phyloP scores from a whole-genome alignment of 2,888 invertebrate species.

The Rhodophaea formosa region DNA sequence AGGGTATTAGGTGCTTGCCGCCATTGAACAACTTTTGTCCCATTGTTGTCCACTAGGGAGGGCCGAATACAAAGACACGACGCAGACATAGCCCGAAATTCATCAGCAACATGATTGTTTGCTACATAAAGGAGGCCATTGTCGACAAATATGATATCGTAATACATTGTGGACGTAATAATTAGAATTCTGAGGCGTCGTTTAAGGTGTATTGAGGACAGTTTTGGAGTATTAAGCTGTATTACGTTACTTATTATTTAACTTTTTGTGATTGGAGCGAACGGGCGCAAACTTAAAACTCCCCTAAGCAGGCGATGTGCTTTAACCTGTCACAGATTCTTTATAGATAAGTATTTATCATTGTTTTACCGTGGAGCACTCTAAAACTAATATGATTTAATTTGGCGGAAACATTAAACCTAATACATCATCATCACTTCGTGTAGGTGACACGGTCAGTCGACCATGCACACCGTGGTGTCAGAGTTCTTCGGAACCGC shows the following conservation, averaged over 20 bases:
- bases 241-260: neutral
- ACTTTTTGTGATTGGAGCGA: too few species aligned
- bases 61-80: conserved; percentile 73
- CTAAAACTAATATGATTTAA: too few species aligned
- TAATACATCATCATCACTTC: too few species aligned
- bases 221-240: neutral
- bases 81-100: conserved; percentile 80
- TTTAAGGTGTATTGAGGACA: conserved; percentile 32
- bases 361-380: too few species aligned
- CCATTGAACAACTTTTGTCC: conserved; percentile 81
- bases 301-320: too few species aligned
- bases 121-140: conserved; percentile 79
- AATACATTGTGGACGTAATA: conserved; percentile 76
- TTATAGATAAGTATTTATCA: too few species aligned
- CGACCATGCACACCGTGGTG: too few species aligned
- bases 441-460: too few species aligned
- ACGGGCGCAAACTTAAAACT: too few species aligned
- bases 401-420: too few species aligned
- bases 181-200: conserved; percentile 63
- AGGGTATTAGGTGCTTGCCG: conserved; percentile 79
- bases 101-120: conserved; percentile 81
- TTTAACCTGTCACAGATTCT: too few species aligned
- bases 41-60: conserved; percentile 79
- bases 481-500: too few species aligned
- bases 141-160: conserved; percentile 79